phyloP scores from a whole-genome alignment of 2,113 vertebrate species.

The Lathamus discolor region DNA sequence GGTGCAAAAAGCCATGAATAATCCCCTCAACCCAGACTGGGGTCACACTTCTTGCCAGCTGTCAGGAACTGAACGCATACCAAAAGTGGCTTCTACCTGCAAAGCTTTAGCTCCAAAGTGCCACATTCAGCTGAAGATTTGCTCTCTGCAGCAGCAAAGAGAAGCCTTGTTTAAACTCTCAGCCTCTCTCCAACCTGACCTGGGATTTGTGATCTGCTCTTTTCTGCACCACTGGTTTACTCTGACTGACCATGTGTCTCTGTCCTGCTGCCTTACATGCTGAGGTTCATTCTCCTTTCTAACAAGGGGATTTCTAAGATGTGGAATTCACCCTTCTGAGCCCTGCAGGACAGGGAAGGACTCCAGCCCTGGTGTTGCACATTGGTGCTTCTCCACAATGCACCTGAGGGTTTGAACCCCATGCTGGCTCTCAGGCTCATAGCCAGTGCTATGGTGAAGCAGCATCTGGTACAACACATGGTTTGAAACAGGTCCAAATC shows the following conservation, averaged over 20 bases:
- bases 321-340: neutral
- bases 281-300: fast-evolving
- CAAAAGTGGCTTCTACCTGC: neutral
- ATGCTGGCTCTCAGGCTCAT: neutral
- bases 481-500: neutral
- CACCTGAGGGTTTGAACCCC: neutral
- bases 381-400: neutral
- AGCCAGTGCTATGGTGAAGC: fast-evolving
- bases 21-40: neutral
- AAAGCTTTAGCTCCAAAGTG: neutral
- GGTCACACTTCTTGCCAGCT: neutral
- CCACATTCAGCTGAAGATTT: neutral
- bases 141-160: neutral
- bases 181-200: neutral
- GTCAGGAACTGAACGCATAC: neutral
- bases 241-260: fast-evolving
- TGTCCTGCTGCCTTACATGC: neutral
- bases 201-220: neutral
- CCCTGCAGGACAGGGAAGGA: neutral
- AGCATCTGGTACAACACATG: neutral
- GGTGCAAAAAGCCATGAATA: neutral
- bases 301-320: neutral
- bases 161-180: neutral
- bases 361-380: neutral
- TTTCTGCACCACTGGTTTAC: neutral